Conservation (phyloP, 2,113 vertebrate genomes). For the Rana temporaria region DNA sequence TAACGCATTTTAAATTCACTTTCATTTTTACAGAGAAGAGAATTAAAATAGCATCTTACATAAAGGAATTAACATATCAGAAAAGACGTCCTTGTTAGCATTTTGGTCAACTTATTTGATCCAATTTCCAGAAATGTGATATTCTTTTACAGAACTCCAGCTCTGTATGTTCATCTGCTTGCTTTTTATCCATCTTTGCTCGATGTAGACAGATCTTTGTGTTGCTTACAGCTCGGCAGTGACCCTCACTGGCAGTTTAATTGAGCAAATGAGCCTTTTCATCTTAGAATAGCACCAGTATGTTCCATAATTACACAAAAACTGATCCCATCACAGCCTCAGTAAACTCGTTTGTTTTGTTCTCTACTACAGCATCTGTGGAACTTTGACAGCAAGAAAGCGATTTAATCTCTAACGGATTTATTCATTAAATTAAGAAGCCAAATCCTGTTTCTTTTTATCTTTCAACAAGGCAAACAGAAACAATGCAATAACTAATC, state of each 20-base stretch:
- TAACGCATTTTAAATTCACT: neutral
- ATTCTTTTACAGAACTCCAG: constrained; percentile 14
- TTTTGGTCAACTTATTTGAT: constrained; percentile 19
- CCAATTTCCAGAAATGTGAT: constrained; percentile 20
- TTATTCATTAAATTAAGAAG: no score
- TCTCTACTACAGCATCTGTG: no score
- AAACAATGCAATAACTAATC: no score
- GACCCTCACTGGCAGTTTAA: constrained; percentile 40
- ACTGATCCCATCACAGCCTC: constrained; percentile 4
- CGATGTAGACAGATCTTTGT: constrained; percentile 8
- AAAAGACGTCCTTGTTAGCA: constrained; percentile 13
- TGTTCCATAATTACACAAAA: neutral
- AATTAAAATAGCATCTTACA: neutral
- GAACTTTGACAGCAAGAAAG: no score
- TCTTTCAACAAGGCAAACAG: no score
- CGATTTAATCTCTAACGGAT: no score
- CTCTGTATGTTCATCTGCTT: neutral
- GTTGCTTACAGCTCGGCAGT: constrained; percentile 30
- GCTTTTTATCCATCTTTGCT: constrained; percentile 4
- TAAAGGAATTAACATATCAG: neutral
- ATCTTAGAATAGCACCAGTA: constrained; percentile 37
- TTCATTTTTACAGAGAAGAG: neutral
- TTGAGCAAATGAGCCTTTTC: constrained; percentile 34
- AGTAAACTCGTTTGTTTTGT: neutral
- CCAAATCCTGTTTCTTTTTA: no score